Evolutionary conservation across 2,888 invertebrate genomes (phyloP), one percentile per base, ranked within the genome.

Genomic region (Gryllus longicercus): DNA sequence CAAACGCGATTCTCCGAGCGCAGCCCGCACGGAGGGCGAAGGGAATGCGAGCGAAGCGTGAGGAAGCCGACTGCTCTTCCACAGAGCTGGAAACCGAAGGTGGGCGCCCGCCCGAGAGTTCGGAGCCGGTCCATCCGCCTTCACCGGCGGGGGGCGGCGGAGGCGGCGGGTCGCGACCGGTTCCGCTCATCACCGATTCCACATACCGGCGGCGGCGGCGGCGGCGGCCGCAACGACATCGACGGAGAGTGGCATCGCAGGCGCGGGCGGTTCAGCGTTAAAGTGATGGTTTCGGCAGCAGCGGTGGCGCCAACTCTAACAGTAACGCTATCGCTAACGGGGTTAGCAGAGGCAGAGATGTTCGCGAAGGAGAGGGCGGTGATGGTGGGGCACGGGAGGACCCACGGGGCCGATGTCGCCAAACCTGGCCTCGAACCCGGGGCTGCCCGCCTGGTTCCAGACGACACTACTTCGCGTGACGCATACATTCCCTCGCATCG

Each of bases 111-210:
- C 21, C 21, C 21, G 21, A 21, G 21, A 21, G 21, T 21, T 21
- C 21, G 21, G 21, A 21, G 21, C 21, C 21, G 21, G 21, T 21
- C 21, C 21, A 21, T 21, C 21, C 21, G 21, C 21, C 63, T n/a
- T 63, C 63, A n/a, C 16, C 63, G 4, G 63, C 63, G n/a, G 16
- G 63, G n/a, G 63, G 3, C 63, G 63, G n/a, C 14, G 63, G 63
- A 11, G 63, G 63, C 63, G 63, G 63, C 63, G n/a, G 63, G 63
- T 18, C 14, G 63, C 63, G 63, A 63, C 63, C 63, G 63, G 63
- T 63, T 63, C 63, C n/a, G 63, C 63, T 63, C 63, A 63, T 63
- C 63, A 63, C 63, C 63, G 63, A 63, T 63, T 63, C 63, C 63
- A 63, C 63, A 14, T 18, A 14, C 14, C n/a, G n/a, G 16, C 51